Evolutionary conservation across 1,140 invertebrate genomes (phyloP), one percentile per base, ranked within the genome.

Genomic region (Lineus longissimus): DNA sequence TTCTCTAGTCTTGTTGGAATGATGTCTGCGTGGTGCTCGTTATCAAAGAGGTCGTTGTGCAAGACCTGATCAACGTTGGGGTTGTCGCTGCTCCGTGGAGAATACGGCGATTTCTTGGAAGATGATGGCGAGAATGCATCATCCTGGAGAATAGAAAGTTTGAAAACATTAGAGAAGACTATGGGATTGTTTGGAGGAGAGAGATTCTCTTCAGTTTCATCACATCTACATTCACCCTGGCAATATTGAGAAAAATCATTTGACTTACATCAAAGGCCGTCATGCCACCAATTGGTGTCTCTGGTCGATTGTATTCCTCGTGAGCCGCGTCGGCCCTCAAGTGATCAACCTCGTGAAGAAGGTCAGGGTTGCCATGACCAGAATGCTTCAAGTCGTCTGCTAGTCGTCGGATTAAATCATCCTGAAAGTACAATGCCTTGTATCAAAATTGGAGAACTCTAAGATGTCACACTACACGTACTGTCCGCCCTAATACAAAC

Each of bases 231-330:
- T n/a, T n/a, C n/a, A n/a, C n/a, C n/a, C n/a, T n/a, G n/a, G n/a
- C n/a, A n/a, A n/a, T n/a, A n/a, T n/a, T n/a, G n/a, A n/a, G n/a
- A n/a, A n/a, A n/a, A n/a, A n/a, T n/a, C 15, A 36, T 36, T 36
- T 36, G 33, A 36, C 33, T 36, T 15, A 36, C 33, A 15, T 36
- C 33, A 36, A 36, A 36, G 33, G 33, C 33, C 4, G 6, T 36
- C 33, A 36, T 51, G 47, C 47, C 47, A 23, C 47, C 47, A 23
- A 51, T 51, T 7, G 47, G 47, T 51, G 47, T 23, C 25, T 25
- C 23, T 4, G 63, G 66, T n/a, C 63, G 33, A 45, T 73, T 67
- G 63, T 73, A 70, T 27, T 75, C 73, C 47, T 75, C 70, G 11
- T 57, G 59, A 9, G 55, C 47, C 47, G 66, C 65, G 17, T 55